Percentiles rank a stretch among this genome's conserved stretches.
phyloP scores from a whole-genome alignment of 2,888 invertebrate species.

The Aproaerema taeniolella region DNA sequence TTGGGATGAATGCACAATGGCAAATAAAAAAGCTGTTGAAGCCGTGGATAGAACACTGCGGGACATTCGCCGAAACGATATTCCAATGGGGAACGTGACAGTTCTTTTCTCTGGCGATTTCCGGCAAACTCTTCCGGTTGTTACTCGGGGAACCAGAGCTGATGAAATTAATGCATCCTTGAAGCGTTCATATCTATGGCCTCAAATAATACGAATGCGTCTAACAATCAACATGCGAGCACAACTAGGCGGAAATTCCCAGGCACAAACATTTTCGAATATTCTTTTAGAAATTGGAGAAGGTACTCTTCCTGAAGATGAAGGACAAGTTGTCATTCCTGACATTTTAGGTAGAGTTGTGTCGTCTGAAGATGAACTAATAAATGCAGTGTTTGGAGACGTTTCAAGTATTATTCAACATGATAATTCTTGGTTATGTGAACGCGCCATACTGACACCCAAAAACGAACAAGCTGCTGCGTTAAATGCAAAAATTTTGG shows the following conservation, averaged over 20 bases:
- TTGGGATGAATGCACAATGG: too few species aligned
- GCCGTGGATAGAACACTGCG: constrained; percentile 11
- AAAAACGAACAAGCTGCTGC: not conserved
- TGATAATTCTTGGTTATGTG: not conserved
- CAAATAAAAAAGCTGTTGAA: constrained; percentile 14
- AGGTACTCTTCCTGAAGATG: not conserved
- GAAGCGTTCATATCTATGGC: too few species aligned
- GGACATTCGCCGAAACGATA: constrained; percentile 3
- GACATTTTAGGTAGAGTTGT: not conserved
- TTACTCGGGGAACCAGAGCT: constrained; percentile 11
- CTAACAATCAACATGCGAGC: not conserved
- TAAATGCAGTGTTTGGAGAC: not conserved
- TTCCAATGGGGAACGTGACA: too few species aligned
- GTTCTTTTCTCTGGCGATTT: too few species aligned
- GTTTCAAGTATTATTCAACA: not conserved
- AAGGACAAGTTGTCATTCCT: not conserved
- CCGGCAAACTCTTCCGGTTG: too few species aligned
- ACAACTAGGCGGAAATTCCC: not conserved
- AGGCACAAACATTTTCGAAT: too few species aligned
- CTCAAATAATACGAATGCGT: not conserved
- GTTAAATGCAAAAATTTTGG: not conserved
- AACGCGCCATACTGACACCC: not conserved
- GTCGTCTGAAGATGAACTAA: too few species aligned
- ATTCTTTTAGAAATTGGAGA: too few species aligned
- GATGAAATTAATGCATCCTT: constrained; percentile 12